phyloP scores from a whole-genome alignment of 23 tunicate species.

The Halocynthia roretzi region DNA sequence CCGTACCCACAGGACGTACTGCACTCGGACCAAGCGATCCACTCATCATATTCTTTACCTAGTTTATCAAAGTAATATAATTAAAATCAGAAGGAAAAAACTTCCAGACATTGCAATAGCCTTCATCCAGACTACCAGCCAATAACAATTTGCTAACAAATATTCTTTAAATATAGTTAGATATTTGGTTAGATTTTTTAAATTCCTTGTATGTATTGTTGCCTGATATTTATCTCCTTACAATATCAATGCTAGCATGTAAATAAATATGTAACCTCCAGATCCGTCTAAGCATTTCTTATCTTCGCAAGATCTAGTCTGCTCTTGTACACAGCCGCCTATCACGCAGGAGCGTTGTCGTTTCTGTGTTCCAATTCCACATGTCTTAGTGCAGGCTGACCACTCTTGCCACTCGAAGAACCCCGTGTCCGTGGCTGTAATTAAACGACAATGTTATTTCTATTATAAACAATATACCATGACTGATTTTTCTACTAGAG shows the following conservation, averaged over 20 bases:
- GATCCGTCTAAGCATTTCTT: constrained; percentile 7
- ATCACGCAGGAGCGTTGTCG: constrained; percentile 3
- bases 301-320: neutral
- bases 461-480: too few species aligned
- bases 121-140: too few species aligned
- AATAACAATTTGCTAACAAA: too few species aligned
- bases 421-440: too few species aligned
- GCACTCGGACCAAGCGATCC: constrained; percentile 10
- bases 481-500: too few species aligned
- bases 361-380: constrained; percentile 17
- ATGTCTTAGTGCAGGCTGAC: constrained; percentile 11
- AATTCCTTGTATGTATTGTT: too few species aligned
- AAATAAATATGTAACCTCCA: too few species aligned
- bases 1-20: constrained; percentile 14
- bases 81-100: neutral
- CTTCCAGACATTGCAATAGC: neutral
- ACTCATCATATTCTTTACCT: constrained; percentile 11
- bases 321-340: constrained; percentile 1
- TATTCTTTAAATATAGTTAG: too few species aligned
- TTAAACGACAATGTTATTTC: too few species aligned
- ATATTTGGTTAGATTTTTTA: too few species aligned
- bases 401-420: constrained; percentile 7
- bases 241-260: too few species aligned
- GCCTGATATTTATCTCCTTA: too few species aligned
- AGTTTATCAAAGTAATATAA: neutral